Base-by-base conservation (phyloP, 2,888 invertebrate genomes). In the Pollenia labialis region DNA sequence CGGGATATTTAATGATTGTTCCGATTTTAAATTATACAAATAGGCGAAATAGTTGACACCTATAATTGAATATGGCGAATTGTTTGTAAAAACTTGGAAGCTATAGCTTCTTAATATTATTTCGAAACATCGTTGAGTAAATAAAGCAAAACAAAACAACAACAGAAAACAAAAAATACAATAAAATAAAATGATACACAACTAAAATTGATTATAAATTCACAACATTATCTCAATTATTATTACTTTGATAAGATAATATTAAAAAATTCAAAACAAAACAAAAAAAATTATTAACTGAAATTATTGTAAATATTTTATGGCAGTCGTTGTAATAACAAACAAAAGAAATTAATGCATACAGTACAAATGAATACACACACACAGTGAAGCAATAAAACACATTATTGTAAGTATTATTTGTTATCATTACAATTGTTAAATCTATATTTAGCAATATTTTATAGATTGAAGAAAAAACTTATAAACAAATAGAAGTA, bases 201-300 rank as follows among this genome's bases (percentile, higher is more conserved):
- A 77, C 12, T 18, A 64, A 62, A 81, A 64, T 11, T 64, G 44
- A 72, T 81, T 54, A 81, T 64, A 62, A 71, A 54, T 54, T 62
- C 46, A 16, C 40, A 46, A 64, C 64, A 72, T 18, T 56, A 40
- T 56, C 74, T 66, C 56, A 81, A 48, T 74, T 74, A 74, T 74
- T 74, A 74, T 66, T 79, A 48, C 40, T 18, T 56, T 74, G 81
- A 81, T 81, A 81, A 81, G 81, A 81, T 81, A 81, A 66, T 40
- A 56, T 54, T 56, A 54, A n/a, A 23, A 46, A 68, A 66, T 64
- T 18, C 11, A 14, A 80, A 64, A 58, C 68, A 52, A 40, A 54
- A 80, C 23, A 62, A 52, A 69, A 71, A 69, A 46, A 62, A 56
- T 56, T 54, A 48, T 77, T 68, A 64, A 81, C 44, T 46, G 54